phyloP scores from a whole-genome alignment of 2,888 invertebrate species.

The Vesta saturnalis region DNA sequence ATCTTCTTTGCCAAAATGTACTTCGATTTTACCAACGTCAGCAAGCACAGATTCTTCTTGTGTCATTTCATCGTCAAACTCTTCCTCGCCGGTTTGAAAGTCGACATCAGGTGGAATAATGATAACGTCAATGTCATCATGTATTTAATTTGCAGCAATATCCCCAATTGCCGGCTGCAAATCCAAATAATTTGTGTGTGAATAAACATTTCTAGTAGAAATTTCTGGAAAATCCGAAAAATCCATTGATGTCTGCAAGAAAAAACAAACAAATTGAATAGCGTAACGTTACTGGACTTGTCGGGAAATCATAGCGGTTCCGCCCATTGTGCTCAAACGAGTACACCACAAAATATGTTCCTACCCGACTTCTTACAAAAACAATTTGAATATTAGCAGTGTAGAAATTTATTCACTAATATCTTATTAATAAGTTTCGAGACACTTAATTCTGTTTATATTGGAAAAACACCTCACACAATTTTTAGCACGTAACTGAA shows the following conservation, averaged over 20 bases:
- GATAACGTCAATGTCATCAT: neutral
- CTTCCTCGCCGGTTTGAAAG: no score
- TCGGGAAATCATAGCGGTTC: neutral
- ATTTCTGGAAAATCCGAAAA: neutral
- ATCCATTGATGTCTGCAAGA: neutral
- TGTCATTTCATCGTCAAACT: neutral
- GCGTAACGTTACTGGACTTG: no score
- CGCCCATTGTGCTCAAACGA: neutral
- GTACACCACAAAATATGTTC: neutral
- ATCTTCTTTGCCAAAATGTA: no score
- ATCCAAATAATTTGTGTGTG: no score
- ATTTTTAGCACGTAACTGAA: neutral
- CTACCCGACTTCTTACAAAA: no score
- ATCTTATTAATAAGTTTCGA: neutral
- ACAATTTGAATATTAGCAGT: neutral
- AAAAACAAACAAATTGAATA: neutral
- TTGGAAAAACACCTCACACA: neutral
- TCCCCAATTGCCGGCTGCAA: neutral
- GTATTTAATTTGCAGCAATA: neutral
- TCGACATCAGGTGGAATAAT: neutral
- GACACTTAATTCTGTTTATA: neutral
- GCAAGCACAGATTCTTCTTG: neutral
- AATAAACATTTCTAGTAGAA: no score
- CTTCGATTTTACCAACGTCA: neutral
- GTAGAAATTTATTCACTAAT: neutral